Percentiles rank a stretch among this genome's conserved stretches.
These are phyloP conservation scores for Galeopsomyia nigrocyanea DNA, from an alignment of 2,888 invertebrate species.

Conservation along the genomic window DNA sequence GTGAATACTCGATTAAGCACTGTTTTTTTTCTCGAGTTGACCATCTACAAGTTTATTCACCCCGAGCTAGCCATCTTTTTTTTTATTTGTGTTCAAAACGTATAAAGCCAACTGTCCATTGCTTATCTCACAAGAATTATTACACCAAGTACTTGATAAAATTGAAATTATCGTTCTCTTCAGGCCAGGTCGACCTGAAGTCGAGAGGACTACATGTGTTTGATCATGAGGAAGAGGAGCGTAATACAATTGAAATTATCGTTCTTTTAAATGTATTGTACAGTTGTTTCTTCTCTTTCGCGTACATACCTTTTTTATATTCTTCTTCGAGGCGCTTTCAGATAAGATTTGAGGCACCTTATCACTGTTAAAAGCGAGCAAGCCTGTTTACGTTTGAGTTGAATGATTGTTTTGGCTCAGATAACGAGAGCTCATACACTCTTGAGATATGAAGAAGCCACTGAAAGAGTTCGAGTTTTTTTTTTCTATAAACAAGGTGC, in stretches of 20 bases:
- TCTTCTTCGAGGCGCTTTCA: neutral
- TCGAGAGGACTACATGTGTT: no score
- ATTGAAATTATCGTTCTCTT: neutral
- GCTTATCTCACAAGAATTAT: no score
- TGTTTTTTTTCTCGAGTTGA: no score
- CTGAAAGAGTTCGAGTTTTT: neutral
- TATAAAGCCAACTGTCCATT: no score
- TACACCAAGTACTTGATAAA: no score
- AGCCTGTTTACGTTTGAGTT: slow-evolving; percentile 20
- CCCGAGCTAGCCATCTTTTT: no score
- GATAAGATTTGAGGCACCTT: slow-evolving; percentile 33
- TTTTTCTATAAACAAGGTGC: neutral
- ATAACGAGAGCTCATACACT: slow-evolving; percentile 8
- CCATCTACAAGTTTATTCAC: no score
- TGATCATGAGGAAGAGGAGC: no score
- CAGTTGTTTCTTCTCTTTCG: neutral
- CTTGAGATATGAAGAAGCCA: slow-evolving; percentile 2
- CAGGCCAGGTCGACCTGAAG: no score
- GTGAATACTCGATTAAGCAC: no score
- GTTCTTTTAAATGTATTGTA: neutral
- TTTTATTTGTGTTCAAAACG: no score
- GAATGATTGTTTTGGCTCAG: slow-evolving; percentile 27
- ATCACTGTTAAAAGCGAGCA: slow-evolving; percentile 4
- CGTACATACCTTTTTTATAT: neutral
- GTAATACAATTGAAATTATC: neutral